A percentile compares a stretch with the other conserved stretches of the same genome.
Conservation (phyloP, 2,888 invertebrate species). For the Linyphia triangularis region DNA sequence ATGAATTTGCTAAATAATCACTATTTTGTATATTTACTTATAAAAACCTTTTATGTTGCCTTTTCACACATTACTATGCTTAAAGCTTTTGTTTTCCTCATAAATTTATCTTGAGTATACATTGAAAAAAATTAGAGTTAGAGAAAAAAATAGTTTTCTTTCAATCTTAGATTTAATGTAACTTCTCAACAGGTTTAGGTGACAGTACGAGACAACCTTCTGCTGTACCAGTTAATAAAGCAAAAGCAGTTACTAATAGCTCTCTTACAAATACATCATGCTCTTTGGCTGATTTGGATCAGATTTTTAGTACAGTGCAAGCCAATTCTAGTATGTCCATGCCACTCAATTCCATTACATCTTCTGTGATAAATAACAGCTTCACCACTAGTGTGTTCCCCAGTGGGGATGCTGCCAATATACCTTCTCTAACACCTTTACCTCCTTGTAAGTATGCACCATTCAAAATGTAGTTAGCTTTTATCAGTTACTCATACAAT, state of each 20-base stretch:
- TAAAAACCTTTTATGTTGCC: too few species aligned
- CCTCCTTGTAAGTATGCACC: conserved; percentile 46
- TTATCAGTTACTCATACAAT: too few species aligned
- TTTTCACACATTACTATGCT: too few species aligned
- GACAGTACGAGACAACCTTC: conserved; percentile 5
- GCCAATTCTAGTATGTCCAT: background rate
- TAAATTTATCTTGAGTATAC: too few species aligned
- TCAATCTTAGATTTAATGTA: background rate
- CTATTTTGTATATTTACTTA: too few species aligned
- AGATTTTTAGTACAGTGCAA: conserved; percentile 42
- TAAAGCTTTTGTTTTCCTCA: too few species aligned
- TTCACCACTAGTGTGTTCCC: conserved; percentile 28
- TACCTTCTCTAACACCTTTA: conserved; percentile 57
- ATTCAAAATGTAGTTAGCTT: too few species aligned
- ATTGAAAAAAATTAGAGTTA: too few species aligned
- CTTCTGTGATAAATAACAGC: conserved; percentile 61
- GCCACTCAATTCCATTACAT: conserved; percentile 9
- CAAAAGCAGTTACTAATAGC: background rate
- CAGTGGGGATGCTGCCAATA: conserved; percentile 23
- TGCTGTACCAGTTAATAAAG: background rate
- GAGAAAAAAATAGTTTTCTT: background rate
- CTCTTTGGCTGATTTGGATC: conserved; percentile 55
- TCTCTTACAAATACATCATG: conserved; percentile 8
- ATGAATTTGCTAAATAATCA: too few species aligned
- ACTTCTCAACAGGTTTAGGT: conserved; percentile 30